Conservation (phyloP, 2,797 vertebrate species). For the Halcyon leucocephala region DNA sequence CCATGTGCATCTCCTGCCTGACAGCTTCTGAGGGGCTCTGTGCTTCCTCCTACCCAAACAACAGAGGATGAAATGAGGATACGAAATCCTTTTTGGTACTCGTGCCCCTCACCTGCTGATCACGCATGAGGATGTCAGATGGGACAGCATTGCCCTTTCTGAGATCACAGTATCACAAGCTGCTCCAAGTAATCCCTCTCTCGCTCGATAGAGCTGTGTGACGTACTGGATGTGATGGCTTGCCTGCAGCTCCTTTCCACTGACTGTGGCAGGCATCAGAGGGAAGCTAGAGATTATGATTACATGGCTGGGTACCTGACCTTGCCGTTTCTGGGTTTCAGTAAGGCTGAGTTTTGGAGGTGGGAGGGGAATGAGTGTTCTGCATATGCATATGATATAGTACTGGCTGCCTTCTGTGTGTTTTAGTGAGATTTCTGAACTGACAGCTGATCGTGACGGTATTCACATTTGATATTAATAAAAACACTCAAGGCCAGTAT, state of each 20-base stretch:
- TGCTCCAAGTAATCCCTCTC: not conserved
- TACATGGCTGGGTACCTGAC: not conserved
- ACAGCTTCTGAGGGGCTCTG: not conserved
- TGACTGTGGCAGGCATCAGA: fast-evolving
- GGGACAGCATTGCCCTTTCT: not conserved
- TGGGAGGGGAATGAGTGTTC: fast-evolving
- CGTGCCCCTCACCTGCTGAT: not conserved
- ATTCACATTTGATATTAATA: not conserved
- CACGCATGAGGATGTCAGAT: not conserved
- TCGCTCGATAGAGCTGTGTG: fast-evolving
- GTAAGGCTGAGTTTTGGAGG: not conserved
- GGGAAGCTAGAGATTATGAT: not conserved
- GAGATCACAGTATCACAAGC: not conserved
- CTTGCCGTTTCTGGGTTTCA: not conserved
- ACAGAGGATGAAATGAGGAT: not conserved
- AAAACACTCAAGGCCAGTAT: not conserved
- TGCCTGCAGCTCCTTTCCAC: not conserved
- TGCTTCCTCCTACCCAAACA: not conserved
- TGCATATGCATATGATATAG: not conserved
- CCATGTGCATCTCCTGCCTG: not conserved
- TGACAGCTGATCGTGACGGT: not conserved
- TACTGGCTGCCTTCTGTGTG: not conserved
- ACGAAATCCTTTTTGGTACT: not conserved
- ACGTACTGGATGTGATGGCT: not conserved
- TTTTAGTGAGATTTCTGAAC: not conserved